These are phyloP conservation scores for Caenorhabditis imperialis DNA, from an alignment of 2,888 invertebrate species.

Conservation along the genomic window DNA sequence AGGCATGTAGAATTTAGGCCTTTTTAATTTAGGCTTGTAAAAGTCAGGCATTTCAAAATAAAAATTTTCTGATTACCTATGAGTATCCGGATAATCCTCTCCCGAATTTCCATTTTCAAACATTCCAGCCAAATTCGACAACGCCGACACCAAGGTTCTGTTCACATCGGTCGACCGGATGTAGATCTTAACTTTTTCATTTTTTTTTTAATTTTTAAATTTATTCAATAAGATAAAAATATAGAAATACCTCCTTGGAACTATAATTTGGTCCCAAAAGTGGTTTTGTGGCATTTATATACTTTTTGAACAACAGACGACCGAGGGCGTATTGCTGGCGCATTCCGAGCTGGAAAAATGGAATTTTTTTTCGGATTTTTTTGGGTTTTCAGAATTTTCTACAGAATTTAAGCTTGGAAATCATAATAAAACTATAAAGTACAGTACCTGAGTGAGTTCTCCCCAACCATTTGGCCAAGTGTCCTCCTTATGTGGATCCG, in stretches of 20 bases:
- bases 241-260: conserved; percentile 67
- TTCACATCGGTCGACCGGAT: conserved; percentile 79
- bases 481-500: conserved; percentile 86
- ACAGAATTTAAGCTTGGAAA: too few species aligned
- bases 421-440: too few species aligned
- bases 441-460: conserved; percentile 88
- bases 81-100: conserved; percentile 61
- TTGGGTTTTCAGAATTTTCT: neutral
- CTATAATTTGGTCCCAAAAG: conserved; percentile 56
- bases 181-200: conserved; percentile 65
- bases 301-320: conserved; percentile 58
- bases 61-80: conserved; percentile 20
- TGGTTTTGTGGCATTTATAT: conserved; percentile 58
- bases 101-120: conserved; percentile 80
- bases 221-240: too few species aligned
- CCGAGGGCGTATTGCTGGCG: conserved; percentile 71
- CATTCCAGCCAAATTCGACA: conserved; percentile 87
- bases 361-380: too few species aligned
- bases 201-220: too few species aligned
- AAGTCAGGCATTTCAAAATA: too few species aligned
- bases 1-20: too few species aligned
- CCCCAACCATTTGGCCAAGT: conserved; percentile 90
- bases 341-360: conserved; percentile 74
- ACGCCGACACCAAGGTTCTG: conserved; percentile 85
- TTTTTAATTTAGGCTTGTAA: too few species aligned